Conservation (phyloP, 2,797 vertebrate genomes). For the Hozukius guyotensis region DNA sequence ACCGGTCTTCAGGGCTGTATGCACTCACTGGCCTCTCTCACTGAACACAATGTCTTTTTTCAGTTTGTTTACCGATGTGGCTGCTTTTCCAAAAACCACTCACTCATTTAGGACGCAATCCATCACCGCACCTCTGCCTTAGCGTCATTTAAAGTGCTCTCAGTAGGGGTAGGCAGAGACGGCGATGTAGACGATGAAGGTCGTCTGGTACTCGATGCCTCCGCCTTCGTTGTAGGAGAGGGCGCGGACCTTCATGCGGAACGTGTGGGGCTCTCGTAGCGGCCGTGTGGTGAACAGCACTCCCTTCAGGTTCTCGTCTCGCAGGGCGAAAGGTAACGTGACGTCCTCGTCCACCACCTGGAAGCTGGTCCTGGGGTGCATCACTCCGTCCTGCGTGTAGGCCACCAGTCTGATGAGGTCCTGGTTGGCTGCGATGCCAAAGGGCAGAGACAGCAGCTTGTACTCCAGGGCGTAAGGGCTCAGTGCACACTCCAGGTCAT, state of each 20-base stretch:
- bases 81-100: slow-evolving; percentile 42
- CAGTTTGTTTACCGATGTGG: slow-evolving; percentile 64
- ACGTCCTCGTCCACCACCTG: slow-evolving; percentile 86
- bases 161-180: slow-evolving; percentile 97
- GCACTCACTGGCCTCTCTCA: slow-evolving; percentile 30
- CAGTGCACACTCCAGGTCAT: slow-evolving; percentile 92
- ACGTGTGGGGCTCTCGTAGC: slow-evolving; percentile 89
- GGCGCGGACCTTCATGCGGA: slow-evolving; percentile 95
- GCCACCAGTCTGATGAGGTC: slow-evolving; percentile 96
- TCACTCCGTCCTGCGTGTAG: slow-evolving; percentile 94
- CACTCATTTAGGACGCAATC: not conserved
- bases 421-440: slow-evolving; percentile 94
- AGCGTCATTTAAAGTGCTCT: slow-evolving; percentile 74
- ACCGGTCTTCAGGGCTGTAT: slow-evolving; percentile 28
- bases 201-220: slow-evolving; percentile 94
- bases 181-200: slow-evolving; percentile 96
- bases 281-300: slow-evolving; percentile 91
- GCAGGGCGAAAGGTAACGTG: slow-evolving; percentile 89
- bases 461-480: slow-evolving; percentile 96
- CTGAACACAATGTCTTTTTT: slow-evolving; percentile 41
- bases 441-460: slow-evolving; percentile 95
- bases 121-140: slow-evolving; percentile 2
- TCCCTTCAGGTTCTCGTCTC: slow-evolving; percentile 95
- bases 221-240: slow-evolving; percentile 88
- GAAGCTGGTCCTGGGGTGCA: slow-evolving; percentile 95